These are phyloP conservation scores for Lepidothrix coronata DNA, from an alignment of 2,113 vertebrate species.

Conservation along the genomic window DNA sequence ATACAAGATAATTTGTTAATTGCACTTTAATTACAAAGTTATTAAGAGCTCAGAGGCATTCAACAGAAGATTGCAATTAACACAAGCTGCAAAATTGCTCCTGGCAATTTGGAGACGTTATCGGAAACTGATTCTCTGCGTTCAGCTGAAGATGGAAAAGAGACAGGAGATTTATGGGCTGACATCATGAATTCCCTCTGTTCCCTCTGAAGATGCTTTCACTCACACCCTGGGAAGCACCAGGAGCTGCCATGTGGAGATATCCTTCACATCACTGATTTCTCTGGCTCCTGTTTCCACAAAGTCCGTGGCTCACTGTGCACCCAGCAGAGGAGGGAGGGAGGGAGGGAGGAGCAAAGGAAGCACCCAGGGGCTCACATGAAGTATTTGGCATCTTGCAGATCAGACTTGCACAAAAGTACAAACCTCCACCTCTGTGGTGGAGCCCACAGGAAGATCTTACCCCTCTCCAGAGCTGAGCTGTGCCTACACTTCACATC, in stretches of 20 bases:
- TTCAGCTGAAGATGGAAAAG: slow-evolving; percentile 14
- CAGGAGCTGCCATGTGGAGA: background rate
- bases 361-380: background rate
- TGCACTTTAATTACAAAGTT: slow-evolving; percentile 76
- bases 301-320: background rate
- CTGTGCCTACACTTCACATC: accelerated
- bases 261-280: background rate
- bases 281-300: background rate
- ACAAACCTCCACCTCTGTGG: background rate
- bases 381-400: accelerated
- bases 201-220: background rate
- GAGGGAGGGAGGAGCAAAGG: background rate
- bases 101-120: slow-evolving; percentile 61
- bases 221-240: background rate
- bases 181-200: background rate
- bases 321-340: background rate
- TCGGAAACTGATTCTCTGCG: slow-evolving; percentile 23
- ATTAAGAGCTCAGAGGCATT: slow-evolving; percentile 70
- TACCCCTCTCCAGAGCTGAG: background rate
- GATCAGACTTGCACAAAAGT: background rate
- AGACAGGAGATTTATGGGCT: slow-evolving; percentile 55
- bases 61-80: slow-evolving; percentile 64
- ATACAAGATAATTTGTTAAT: slow-evolving; percentile 75
- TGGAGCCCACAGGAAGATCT: background rate
- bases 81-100: slow-evolving; percentile 58